phyloP scores from a whole-genome alignment of 2,888 invertebrate genomes.

The Perizoma flavofasciatum region DNA sequence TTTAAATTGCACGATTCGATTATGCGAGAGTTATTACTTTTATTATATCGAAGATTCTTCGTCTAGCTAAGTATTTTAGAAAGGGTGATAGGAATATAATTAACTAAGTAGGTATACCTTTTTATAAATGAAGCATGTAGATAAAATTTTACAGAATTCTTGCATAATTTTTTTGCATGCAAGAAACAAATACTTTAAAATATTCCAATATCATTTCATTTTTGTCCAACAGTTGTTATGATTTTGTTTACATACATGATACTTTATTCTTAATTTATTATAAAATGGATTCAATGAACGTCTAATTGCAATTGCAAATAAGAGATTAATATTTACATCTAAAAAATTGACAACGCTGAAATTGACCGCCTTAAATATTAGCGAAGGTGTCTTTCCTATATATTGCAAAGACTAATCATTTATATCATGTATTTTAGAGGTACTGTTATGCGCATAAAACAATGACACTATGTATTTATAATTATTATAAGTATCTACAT shows the following conservation, averaged over 20 bases:
- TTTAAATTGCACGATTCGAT: constrained; percentile 82
- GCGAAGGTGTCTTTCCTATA: background rate
- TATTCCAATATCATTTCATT: no score
- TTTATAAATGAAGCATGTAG: background rate
- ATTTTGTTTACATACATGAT: no score
- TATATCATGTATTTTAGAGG: no score
- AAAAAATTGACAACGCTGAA: constrained; percentile 58
- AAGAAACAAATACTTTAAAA: background rate
- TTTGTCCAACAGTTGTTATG: no score
- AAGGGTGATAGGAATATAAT: constrained; percentile 33
- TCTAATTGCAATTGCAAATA: background rate
- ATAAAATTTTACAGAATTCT: constrained; percentile 1
- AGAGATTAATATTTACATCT: constrained; percentile 19
- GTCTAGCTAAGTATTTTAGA: constrained; percentile 31
- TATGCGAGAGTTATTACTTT: constrained; percentile 64
- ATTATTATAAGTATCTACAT: constrained; percentile 1
- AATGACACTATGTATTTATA: background rate
- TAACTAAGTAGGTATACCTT: constrained; percentile 6
- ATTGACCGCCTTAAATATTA: constrained; percentile 50
- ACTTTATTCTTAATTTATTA: no score
- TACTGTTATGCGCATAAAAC: no score
- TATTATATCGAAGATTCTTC: constrained; percentile 30
- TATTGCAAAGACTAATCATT: no score
- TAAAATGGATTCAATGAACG: no score
- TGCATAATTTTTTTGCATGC: background rate